Conservation (phyloP, 1,140 invertebrate genomes). For the Halesus radiatus region DNA sequence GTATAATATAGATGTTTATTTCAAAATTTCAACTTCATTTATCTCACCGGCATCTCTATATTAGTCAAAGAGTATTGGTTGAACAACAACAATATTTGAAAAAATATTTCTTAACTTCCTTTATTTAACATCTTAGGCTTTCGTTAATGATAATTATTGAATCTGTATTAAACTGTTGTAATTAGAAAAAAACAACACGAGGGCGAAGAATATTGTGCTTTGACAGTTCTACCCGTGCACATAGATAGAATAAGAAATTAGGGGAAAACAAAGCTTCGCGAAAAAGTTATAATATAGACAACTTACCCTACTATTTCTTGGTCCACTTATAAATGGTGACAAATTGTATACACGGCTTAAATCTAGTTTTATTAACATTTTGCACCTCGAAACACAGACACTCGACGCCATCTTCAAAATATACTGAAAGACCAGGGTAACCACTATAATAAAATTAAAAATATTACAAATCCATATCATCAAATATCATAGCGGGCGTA, state of each 20-base stretch:
- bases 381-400: slow-evolving; percentile 70
- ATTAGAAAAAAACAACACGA: slow-evolving; percentile 10
- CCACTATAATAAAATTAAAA: slow-evolving; percentile 58
- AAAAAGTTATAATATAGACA: slow-evolving; percentile 26
- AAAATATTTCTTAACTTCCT: too few species aligned
- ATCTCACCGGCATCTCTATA: too few species aligned
- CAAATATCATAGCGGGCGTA: too few species aligned
- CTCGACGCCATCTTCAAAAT: slow-evolving; percentile 69
- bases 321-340: slow-evolving; percentile 67
- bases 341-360: slow-evolving; percentile 71
- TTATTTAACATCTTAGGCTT: too few species aligned
- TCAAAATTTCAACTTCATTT: too few species aligned
- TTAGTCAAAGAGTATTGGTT: too few species aligned
- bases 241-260: slow-evolving; percentile 7
- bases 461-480: neutral
- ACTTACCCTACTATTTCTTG: slow-evolving; percentile 68
- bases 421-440: slow-evolving; percentile 55
- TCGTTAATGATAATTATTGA: too few species aligned
- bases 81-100: too few species aligned
- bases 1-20: too few species aligned
- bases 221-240: slow-evolving; percentile 23
- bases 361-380: slow-evolving; percentile 70
- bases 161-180: too few species aligned
- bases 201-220: slow-evolving; percentile 12
- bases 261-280: neutral